These are phyloP conservation scores for Protophormia terraenovae DNA, from an alignment of 2,888 invertebrate species.

Conservation along the genomic window DNA sequence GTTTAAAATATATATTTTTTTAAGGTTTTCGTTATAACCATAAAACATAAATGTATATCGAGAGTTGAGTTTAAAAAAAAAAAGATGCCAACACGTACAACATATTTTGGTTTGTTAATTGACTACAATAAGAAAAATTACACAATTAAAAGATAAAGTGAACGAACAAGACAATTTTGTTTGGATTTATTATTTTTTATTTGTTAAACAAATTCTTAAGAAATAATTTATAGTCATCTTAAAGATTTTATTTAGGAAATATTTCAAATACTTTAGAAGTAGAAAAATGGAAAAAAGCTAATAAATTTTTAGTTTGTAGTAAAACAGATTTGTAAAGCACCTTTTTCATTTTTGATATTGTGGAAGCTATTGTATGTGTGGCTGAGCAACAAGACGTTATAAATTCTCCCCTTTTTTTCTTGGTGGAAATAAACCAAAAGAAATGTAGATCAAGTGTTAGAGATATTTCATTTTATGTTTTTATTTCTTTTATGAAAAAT, in stretches of 20 bases:
- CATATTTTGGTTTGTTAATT: slow-evolving; percentile 69
- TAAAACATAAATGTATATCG: slow-evolving; percentile 60
- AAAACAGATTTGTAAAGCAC: slow-evolving; percentile 63
- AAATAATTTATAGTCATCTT: slow-evolving; percentile 67
- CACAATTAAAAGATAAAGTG: slow-evolving; percentile 67
- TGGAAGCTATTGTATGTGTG: neutral
- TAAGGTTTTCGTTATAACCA: slow-evolving; percentile 37
- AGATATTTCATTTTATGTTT: slow-evolving; percentile 41
- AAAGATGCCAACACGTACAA: slow-evolving; percentile 68
- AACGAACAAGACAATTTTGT: slow-evolving; percentile 54
- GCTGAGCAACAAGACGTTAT: slow-evolving; percentile 31
- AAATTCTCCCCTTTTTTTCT: slow-evolving; percentile 8
- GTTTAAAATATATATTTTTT: slow-evolving; percentile 17
- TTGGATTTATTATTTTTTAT: neutral
- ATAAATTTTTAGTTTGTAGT: slow-evolving; percentile 59
- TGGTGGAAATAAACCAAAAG: neutral
- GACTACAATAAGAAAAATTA: slow-evolving; percentile 69
- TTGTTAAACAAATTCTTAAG: slow-evolving; percentile 44
- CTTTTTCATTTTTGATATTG: slow-evolving; percentile 31
- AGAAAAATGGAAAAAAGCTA: slow-evolving; percentile 47
- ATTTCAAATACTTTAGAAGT: slow-evolving; percentile 9
- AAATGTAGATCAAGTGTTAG: slow-evolving; percentile 66
- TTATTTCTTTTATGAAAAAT: slow-evolving; percentile 38
- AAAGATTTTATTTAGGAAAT: slow-evolving; percentile 49
- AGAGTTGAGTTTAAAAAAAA: no score